Percentiles rank a stretch among this genome's conserved stretches.
Conservation (phyloP, 2,113 vertebrate species). For the Aythya baeri region DNA sequence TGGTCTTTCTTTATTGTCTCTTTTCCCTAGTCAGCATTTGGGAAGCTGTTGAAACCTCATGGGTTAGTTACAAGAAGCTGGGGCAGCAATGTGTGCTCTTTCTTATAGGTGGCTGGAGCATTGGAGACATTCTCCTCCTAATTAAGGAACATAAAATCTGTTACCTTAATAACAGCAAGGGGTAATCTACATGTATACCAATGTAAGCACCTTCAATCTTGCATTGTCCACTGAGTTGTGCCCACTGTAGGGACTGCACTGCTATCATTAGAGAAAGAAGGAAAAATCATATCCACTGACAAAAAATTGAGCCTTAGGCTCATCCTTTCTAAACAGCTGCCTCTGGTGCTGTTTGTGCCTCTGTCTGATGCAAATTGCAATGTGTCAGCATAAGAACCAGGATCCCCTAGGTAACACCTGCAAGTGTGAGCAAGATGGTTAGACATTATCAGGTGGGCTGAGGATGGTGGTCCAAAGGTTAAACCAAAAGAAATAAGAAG, state of each 20-base stretch:
- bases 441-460: no score
- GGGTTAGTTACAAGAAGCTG: background rate
- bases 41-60: background rate
- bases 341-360: background rate
- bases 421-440: background rate
- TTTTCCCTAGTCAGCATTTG: background rate
- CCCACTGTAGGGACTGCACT: background rate
- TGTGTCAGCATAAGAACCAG: background rate
- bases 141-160: constrained; percentile 39
- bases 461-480: background rate
- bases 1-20: background rate
- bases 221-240: background rate
- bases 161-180: constrained; percentile 17
- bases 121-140: background rate
- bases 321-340: background rate
- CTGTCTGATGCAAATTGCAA: background rate
- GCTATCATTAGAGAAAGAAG: background rate
- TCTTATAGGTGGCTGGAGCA: background rate
- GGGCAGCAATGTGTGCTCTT: background rate
- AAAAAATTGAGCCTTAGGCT: background rate
- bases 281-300: background rate
- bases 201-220: background rate
- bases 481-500: background rate
- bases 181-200: background rate
- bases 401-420: background rate